phyloP scores from a whole-genome alignment of 2,113 vertebrate species.

The Oenanthe melanoleuca region DNA sequence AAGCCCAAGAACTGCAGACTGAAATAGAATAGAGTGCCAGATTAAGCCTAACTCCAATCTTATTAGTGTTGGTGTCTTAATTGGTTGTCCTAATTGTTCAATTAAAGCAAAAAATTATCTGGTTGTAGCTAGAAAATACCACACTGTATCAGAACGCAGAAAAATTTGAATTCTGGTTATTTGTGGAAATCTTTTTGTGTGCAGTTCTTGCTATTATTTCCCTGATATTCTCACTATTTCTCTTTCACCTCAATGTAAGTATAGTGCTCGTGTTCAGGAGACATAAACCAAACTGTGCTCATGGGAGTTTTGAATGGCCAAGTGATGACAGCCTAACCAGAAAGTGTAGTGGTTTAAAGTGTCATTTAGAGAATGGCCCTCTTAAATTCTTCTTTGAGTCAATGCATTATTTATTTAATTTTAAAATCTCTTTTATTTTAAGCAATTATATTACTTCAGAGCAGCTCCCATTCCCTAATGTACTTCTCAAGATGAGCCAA shows the following conservation, averaged over 20 bases:
- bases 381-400: slow-evolving; percentile 1
- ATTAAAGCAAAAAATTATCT: neutral
- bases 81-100: neutral
- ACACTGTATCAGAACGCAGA: neutral
- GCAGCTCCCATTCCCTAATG: slow-evolving; percentile 17
- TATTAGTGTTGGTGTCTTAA: neutral
- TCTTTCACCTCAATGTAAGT: neutral
- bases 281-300: neutral
- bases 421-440: neutral
- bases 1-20: neutral
- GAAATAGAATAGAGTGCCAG: neutral
- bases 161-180: neutral
- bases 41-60: neutral
- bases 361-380: neutral
- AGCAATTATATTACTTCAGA: slow-evolving; percentile 48
- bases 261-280: neutral
- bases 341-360: neutral
- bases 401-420: neutral
- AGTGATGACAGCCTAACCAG: neutral
- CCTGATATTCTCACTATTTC: neutral
- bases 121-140: neutral
- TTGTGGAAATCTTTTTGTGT: neutral
- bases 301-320: neutral
- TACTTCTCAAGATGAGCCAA: neutral
- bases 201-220: neutral